Evolutionary conservation across 1,140 invertebrate genomes (phyloP), one percentile per base, ranked within the genome.

Genomic region (Protaetia brevitarsis): DNA sequence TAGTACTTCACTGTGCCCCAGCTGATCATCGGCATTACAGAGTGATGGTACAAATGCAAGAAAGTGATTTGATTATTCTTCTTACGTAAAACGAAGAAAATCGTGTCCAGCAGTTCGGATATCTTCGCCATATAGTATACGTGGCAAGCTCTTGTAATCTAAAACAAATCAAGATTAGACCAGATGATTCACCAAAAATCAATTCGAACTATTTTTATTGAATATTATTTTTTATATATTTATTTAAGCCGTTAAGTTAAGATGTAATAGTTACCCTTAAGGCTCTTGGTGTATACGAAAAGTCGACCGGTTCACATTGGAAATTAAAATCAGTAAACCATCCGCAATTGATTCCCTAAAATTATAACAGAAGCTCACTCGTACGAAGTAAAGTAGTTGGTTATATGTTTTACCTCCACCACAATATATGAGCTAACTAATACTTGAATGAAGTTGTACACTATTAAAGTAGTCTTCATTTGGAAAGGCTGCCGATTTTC

Each of bases 51-150:
- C 11, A 98, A 86, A 79, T 98, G 96, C 8, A 98, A 84, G 78
- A 93, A 90, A 0, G 93, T 92, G 60, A 97, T 89, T 78, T 98
- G 96, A 70, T 89, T 89, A 77, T 93, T 92, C 79, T 98, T 98
- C 79, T 96, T 96, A 37, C 94, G 84, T 69, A 96, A 79, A 19
- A 96, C 88, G 81, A 96, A 96, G 84, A 96, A 96, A 73, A 95
- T 80, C 65, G 96, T 98, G 81, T 98, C 96, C 21, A 93, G 87
- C 79, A 98, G 97, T 83, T 99, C 96, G 11, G 95, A 91, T 71
- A 95, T 86, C 80, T 99, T 99, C 56, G 95, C 97, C 79, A 97
- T 90, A 81, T 97, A 99, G 79, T 97, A 98, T 85, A 94, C 94
- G 90, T 94, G 97, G 75, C 95, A 93, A 11, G 95, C 86, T 72